Evolutionary conservation across 2,888 invertebrate species (phyloP), one percentile per base, ranked within the genome.

Genomic region (Cynaeus angustus): DNA sequence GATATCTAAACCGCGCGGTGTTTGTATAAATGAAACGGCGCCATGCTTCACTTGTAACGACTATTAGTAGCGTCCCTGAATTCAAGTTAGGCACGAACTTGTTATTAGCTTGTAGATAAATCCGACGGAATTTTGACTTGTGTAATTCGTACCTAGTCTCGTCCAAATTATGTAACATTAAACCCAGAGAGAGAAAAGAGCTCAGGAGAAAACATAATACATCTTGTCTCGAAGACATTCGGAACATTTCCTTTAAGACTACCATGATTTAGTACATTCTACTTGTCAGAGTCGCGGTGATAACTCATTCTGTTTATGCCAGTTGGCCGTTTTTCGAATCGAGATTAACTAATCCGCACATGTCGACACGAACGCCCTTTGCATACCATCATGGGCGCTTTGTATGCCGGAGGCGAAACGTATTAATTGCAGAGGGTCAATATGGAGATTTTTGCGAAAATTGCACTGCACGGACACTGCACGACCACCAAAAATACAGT

Each of bases 11-110:
- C 72, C 75, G 78, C 81, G 82, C 82, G 78, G 80, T 85, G 85
- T 85, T 85, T 85, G 85, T 85, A 84, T 85, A 85, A 85, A 85
- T 85, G 85, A 84, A 85, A 85, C 84, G 83, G 83, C 84, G 83
- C 83, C 84, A 85, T 85, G 82, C 82, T 79, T 85, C 85, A 85
- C 83, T 81, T 80, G 74, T 83, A 85, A 85, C 83, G 84, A 82
- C 85, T 84, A 81, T 84, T 84, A 84, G 82, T 81, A 82, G 74
- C 80, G 82, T 81, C 80, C 82, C 83, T 80, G 83, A 83, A 84
- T 82, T 77, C 82, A 82, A 83, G 82, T 83, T 84, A 83, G 82
- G 83, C 83, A 84, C 83, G 84, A 83, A 84, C 83, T 84, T 82
- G 83, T 81, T 84, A 82, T 82, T 80, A 81, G 79, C 77, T 78